phyloP scores from a whole-genome alignment of 2,888 invertebrate genomes.

The Ennomos erosarius region DNA sequence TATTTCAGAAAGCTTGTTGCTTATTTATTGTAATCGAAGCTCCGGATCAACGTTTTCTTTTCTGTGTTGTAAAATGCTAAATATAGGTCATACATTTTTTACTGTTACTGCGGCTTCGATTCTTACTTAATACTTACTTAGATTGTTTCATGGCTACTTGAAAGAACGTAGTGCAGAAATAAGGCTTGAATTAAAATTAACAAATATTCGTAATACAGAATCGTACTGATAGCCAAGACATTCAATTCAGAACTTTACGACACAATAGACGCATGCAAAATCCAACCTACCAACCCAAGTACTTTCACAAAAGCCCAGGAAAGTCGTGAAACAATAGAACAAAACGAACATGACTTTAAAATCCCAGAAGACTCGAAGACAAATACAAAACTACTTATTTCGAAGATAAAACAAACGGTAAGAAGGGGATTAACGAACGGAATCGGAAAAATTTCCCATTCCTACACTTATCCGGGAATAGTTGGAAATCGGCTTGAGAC shows the following conservation, averaged over 20 bases:
- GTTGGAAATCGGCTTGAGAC: conserved; percentile 38
- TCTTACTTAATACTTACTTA: too few relatives aligned
- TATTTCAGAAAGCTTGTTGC: too few relatives aligned
- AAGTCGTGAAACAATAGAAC: conserved; percentile 9
- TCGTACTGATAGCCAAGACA: too few relatives aligned
- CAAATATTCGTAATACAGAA: too few relatives aligned
- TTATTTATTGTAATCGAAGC: too few relatives aligned
- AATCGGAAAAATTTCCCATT: conserved; percentile 41
- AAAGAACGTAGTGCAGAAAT: too few relatives aligned
- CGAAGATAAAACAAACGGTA: conserved; percentile 42
- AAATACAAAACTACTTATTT: conserved; percentile 44
- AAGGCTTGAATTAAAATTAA: too few relatives aligned
- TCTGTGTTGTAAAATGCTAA: too few relatives aligned
- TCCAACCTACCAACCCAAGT: not conserved
- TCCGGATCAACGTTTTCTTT: too few relatives aligned
- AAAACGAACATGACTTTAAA: conserved; percentile 26
- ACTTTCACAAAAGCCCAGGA: conserved; percentile 4
- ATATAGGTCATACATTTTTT: too few relatives aligned
- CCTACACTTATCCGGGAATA: conserved; percentile 39
- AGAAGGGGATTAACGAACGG: conserved; percentile 40
- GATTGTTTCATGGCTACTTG: too few relatives aligned
- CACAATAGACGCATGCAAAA: not conserved
- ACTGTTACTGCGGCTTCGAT: too few relatives aligned
- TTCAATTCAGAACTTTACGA: not conserved
- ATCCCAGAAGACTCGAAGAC: conserved; percentile 34